These are phyloP conservation scores for Pituophis catenifer DNA, from an alignment of 2,113 vertebrate species.

Conservation along the genomic window DNA sequence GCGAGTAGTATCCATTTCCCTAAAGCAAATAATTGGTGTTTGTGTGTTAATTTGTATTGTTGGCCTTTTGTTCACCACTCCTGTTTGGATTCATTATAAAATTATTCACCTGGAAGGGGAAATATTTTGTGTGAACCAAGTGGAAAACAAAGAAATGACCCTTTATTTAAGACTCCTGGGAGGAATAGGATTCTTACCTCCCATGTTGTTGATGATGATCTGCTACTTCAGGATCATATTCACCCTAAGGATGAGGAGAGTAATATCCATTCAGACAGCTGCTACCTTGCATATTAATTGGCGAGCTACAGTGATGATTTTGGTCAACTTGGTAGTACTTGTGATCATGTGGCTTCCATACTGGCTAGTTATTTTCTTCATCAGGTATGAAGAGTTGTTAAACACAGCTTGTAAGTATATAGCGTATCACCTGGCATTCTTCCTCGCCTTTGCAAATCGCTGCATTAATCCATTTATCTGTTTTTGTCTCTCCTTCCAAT, in stretches of 20 bases:
- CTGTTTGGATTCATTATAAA: slow-evolving; percentile 10
- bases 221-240: slow-evolving; percentile 23
- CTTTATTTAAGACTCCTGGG: slow-evolving; percentile 18
- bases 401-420: background rate
- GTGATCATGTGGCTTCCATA: slow-evolving; percentile 27
- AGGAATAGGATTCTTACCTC: background rate
- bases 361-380: slow-evolving; percentile 26
- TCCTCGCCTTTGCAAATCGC: slow-evolving; percentile 10
- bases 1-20: background rate
- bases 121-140: slow-evolving; percentile 7
- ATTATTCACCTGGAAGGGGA: background rate
- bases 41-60: background rate
- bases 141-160: background rate
- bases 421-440: slow-evolving; percentile 4
- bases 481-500: slow-evolving; percentile 19
- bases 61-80: background rate
- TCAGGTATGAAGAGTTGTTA: background rate
- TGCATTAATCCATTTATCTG: slow-evolving; percentile 31
- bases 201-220: slow-evolving; percentile 16
- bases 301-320: slow-evolving; percentile 17
- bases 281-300: slow-evolving; percentile 14
- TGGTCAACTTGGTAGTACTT: slow-evolving; percentile 15
- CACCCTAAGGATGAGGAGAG: background rate
- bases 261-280: background rate
- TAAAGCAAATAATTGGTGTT: background rate